Evolutionary conservation across 2,113 vertebrate species (phyloP), one percentile per base, ranked within the genome.

Genomic region (Nycticebus coucang): DNA sequence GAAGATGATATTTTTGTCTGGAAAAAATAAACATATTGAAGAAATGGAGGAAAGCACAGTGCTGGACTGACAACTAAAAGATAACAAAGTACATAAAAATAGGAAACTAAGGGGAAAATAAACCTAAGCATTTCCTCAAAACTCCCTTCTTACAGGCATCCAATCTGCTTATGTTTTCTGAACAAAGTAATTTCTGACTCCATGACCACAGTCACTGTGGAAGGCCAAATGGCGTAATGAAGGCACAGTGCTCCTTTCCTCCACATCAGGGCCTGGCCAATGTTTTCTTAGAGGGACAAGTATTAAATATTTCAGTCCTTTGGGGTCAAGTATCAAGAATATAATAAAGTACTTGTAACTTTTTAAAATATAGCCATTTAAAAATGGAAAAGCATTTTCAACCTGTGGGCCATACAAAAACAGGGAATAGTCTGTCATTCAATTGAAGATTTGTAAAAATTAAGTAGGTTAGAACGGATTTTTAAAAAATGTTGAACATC

Each of bases 391-490:
- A 64, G 2, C 7, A 30, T 55, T 81, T 96, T 93, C 72, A 83
- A 35, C 28, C 66, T 35, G 5, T 77, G n/a, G 18, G 10, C 14
- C 7, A 35, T 89, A 85, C 8, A 84, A 60, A 82, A 95, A 57
- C 4, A 69, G 53, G 18, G 69, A 66, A 11, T 30, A 79, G 28
- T 1, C 21, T 69, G 3, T 55, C 82, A 33, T 28, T 74, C 13
- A 90, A 45, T 59, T 59, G 37, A 89, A 57, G 22, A 72, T 95
- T 90, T 72, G 37, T 41, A 79, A 79, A 94, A 94, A 37, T 94
- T 92, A 84, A 89, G 91, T 82, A 55, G 12, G 14, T 53, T 87
- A 71, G 26, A 59, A 68, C 15, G 74, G 37, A 92, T 11, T 53
- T 71, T 85, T 66, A 19, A 91, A 59, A 66, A 33, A 19, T 28